These are phyloP conservation scores for Sebastes steindachneri DNA, from an alignment of 2,797 vertebrate genomes.

Conservation along the genomic window DNA sequence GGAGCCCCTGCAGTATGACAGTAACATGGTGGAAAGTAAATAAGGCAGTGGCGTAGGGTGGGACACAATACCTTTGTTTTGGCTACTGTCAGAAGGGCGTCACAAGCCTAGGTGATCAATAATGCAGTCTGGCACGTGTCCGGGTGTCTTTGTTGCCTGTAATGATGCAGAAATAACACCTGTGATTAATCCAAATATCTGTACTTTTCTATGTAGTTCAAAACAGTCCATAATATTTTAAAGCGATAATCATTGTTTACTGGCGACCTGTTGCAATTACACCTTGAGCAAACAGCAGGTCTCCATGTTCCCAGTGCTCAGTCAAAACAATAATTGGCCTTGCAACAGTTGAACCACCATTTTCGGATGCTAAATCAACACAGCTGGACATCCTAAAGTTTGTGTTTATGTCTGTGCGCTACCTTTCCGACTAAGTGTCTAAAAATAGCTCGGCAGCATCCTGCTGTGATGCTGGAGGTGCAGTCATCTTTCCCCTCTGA, in stretches of 20 bases:
- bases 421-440: conserved; percentile 77
- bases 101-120: conserved; percentile 60
- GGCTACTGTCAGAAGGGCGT: conserved; percentile 51
- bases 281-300: conserved; percentile 47
- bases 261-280: conserved; percentile 22
- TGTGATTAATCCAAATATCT: background rate
- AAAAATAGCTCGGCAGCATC: conserved; percentile 78
- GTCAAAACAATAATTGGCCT: conserved; percentile 73
- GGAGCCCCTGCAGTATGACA: conserved; percentile 38
- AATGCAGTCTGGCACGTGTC: conserved; percentile 55
- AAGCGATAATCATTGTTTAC: conserved; percentile 17
- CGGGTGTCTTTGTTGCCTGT: background rate
- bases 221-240: background rate
- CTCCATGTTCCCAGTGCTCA: conserved; percentile 38
- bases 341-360: conserved; percentile 50
- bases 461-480: conserved; percentile 80
- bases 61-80: conserved; percentile 62
- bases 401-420: conserved; percentile 84
- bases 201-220: background rate
- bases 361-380: conserved; percentile 79
- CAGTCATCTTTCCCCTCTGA: conserved; percentile 81
- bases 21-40: conserved; percentile 64
- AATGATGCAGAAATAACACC: background rate
- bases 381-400: conserved; percentile 82
- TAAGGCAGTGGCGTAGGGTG: conserved; percentile 41